Evolutionary conservation across 2,888 invertebrate species (phyloP), one percentile per base, ranked within the genome.

Genomic region (Corbicula japonica): DNA sequence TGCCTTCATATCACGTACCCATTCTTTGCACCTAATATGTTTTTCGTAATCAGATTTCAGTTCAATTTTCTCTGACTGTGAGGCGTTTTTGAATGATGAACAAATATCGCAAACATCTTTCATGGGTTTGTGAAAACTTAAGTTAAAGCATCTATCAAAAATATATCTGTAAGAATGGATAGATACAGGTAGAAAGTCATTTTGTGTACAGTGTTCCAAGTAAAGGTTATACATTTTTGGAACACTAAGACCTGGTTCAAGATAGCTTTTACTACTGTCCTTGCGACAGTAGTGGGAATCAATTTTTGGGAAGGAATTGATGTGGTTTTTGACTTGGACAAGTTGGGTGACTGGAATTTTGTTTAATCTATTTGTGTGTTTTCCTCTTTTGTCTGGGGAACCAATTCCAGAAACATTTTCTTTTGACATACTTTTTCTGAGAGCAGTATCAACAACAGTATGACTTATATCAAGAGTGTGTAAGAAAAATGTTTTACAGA

Each of bases 31-130:
- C 6, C 21, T 30, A 15, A 44, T 70, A 35, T 81, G 81, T 2
- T 8, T 21, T 12, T 66, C 41, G 56, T 71, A 75, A n/a, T 10
- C 28, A 23, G 18, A 18, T 46, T 26, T 8, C 26, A 62, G 23
- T 10, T 34, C 8, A 30, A 35, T 28, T 61, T 62, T 56, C n/a
- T 66, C 66, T 21, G 28, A 26, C 1, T 46, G 10, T 15, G 30
- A 32, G 15, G 41, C n/a, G 54, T 79, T 79, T 23, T 60, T 44
- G 65, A 60, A 78, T n/a, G 41, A 34, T 41, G 46, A 54, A 34
- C 76, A 82, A 5, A 80, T 60, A 38, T 75, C 69, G 50, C 83
- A 85, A 26, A 63, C 23, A 63, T 85, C 83, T 58, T 82, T 74
- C 21, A 71, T 63, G 2, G 83, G 82, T 52, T 58, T 74, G 48